Percentiles rank a stretch among this genome's conserved stretches.
Evolutionary conservation across 2,888 invertebrate species (phyloP).

Genomic region (Tetheella fluctuosa): DNA sequence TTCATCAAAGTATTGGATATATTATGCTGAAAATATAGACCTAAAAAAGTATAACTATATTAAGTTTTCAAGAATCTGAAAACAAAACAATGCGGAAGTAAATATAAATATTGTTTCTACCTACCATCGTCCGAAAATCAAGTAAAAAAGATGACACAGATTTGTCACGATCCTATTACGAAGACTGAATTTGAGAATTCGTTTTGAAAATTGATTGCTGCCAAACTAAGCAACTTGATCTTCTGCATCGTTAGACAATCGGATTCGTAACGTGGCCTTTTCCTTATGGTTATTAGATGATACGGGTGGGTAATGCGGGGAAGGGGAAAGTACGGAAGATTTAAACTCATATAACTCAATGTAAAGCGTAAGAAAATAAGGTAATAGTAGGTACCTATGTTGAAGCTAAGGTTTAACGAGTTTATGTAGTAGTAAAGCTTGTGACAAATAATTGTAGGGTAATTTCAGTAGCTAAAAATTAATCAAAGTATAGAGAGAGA

Average conservation of each 20-base stretch:
- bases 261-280: background rate
- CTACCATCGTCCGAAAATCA: background rate
- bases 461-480: background rate
- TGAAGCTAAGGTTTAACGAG: too few species aligned
- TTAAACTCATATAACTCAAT: too few species aligned
- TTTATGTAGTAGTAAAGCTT: background rate
- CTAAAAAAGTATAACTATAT: too few species aligned
- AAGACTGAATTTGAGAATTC: background rate
- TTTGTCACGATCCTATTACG: constrained; percentile 7
- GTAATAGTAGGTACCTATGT: too few species aligned
- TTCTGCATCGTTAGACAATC: background rate
- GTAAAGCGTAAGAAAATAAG: too few species aligned
- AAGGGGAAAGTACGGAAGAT: too few species aligned
- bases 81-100: too few species aligned
- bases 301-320: background rate
- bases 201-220: background rate
- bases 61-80: too few species aligned
- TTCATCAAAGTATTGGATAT: too few species aligned
- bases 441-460: too few species aligned
- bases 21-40: too few species aligned
- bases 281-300: background rate
- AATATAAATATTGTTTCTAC: background rate
- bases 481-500: background rate
- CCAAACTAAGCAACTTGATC: background rate
- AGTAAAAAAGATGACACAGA: constrained; percentile 9